A percentile compares a stretch with the other conserved stretches of the same genome.
Evolutionary conservation across 92 coral and sea anemone genomes (phyloP).

Genomic region (Umimayanthus chanpuru): DNA sequence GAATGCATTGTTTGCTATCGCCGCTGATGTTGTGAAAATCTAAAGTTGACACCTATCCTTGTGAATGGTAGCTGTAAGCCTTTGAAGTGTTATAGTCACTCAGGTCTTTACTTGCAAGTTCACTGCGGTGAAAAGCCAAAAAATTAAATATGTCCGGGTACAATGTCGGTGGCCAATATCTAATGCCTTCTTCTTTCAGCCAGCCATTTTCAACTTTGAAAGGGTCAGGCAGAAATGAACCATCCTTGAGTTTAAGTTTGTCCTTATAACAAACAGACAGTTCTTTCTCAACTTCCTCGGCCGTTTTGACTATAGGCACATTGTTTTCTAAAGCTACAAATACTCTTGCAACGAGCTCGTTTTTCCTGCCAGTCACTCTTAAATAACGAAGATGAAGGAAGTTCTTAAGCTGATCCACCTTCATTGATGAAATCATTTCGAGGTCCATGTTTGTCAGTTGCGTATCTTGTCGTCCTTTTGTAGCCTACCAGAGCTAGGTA

Average conservation of each 20-base stretch:
- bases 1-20: conserved; percentile 48
- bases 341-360: conserved; percentile 58
- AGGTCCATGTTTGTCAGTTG: conserved; percentile 40
- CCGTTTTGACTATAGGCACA: conserved; percentile 49
- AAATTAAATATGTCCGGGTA: conserved; percentile 41
- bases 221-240: conserved; percentile 46
- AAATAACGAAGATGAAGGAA: conserved; percentile 43
- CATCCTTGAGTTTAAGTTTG: conserved; percentile 39
- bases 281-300: conserved; percentile 51
- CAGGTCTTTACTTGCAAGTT: conserved; percentile 54
- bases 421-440: conserved; percentile 42
- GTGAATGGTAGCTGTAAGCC: conserved; percentile 52
- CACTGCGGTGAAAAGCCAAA: conserved; percentile 53
- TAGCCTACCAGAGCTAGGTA: conserved; percentile 36
- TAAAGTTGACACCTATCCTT: conserved; percentile 51
- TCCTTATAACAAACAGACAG: conserved; percentile 43
- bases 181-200: conserved; percentile 44
- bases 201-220: conserved; percentile 47
- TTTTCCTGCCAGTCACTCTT: conserved; percentile 50
- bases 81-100: conserved; percentile 52
- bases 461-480: conserved; percentile 17
- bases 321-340: conserved; percentile 53
- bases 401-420: conserved; percentile 54
- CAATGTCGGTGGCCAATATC: conserved; percentile 48
- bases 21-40: conserved; percentile 42